These are phyloP conservation scores for Taphrorychus bicolor DNA, from an alignment of 2,888 invertebrate genomes.

Conservation along the genomic window DNA sequence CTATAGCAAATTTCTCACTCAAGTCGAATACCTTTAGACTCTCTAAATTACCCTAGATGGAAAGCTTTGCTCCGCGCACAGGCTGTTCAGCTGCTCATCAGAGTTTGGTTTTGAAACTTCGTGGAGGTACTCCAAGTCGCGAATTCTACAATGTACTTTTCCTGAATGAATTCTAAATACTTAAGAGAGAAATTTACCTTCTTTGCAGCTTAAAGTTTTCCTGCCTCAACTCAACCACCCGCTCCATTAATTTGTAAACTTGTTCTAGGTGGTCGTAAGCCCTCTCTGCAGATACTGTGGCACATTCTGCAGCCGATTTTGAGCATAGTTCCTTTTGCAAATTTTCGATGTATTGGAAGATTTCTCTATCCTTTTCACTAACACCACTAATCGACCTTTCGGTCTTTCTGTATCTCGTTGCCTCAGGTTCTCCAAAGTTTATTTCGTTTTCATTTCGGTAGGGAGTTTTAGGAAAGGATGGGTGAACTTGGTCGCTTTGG, in stretches of 20 bases:
- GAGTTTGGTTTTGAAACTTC: conserved; percentile 56
- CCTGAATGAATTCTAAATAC: conserved; percentile 1
- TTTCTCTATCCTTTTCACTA: conserved; percentile 52
- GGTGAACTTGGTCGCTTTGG: conserved; percentile 51
- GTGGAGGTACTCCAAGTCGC: conserved; percentile 76
- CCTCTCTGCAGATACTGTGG: conserved; percentile 67
- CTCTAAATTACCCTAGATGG: no score
- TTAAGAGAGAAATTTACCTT: conserved; percentile 29
- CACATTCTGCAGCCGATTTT: conserved; percentile 65
- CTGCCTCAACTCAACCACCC: conserved; percentile 74
- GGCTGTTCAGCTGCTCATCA: no score
- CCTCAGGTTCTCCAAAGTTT: not conserved
- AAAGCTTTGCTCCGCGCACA: no score
- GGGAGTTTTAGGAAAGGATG: conserved; percentile 21
- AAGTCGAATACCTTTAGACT: no score
- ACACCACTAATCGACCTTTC: conserved; percentile 17
- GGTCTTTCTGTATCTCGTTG: not conserved
- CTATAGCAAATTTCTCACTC: no score
- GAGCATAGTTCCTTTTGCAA: conserved; percentile 54
- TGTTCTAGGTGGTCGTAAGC: conserved; percentile 82
- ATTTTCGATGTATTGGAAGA: conserved; percentile 60
- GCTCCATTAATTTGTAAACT: conserved; percentile 78
- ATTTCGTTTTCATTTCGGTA: conserved; percentile 5
- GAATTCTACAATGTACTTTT: conserved; percentile 59
- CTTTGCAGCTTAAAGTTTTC: conserved; percentile 74